Evolutionary conservation across 2,113 vertebrate species (phyloP), one percentile per base, ranked within the genome.

Genomic region (Mus spicilegus): DNA sequence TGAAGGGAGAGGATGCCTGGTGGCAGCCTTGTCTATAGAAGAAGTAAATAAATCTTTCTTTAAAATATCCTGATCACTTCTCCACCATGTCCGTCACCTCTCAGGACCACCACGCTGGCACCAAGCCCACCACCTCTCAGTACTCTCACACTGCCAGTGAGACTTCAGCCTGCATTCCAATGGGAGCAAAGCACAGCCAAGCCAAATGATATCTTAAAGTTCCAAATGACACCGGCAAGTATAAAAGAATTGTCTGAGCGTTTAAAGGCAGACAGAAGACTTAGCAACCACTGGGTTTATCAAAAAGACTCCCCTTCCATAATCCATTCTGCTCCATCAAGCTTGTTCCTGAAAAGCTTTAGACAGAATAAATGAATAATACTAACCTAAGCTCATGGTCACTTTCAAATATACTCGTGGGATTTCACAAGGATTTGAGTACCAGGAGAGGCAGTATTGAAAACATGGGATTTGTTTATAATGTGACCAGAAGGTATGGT

Each of bases 401-500:
- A 28, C 24, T 89, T 96, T 72, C 73, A 67, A 54, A 90, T 67
- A 8, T 24, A 33, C 17, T 65, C 11, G 0, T 36, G 81, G 67
- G 24, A 49, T 90, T 96, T 93, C 72, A 24, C 6, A 56, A 39
- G 67, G 58, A 2, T 63, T 20, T 10, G 56, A 49, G 42, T 77
- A 19, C 4, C 12, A 67, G 24, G 36, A 54, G 20, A 86, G 46
- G 20, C 5, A 17, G 72, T 54, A 58, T 73, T 78, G 78, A 80
- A 94, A 65, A 56, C 42, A 46, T 16, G 69, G 30, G 61, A 36
- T 33, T 95, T 12, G 39, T 93, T 97, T 93, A 58, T 61, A 84
- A 28, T 46, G 75, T 39, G 39, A 54, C 39, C 56, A 76, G 77
- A 61, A 42, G 11, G 26, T n/a, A 63, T 88, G 88, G 87, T 20